Percentiles rank a stretch among this genome's conserved stretches.
phyloP scores from a whole-genome alignment of 2,797 vertebrate genomes.

The Girardinus metallicus region DNA sequence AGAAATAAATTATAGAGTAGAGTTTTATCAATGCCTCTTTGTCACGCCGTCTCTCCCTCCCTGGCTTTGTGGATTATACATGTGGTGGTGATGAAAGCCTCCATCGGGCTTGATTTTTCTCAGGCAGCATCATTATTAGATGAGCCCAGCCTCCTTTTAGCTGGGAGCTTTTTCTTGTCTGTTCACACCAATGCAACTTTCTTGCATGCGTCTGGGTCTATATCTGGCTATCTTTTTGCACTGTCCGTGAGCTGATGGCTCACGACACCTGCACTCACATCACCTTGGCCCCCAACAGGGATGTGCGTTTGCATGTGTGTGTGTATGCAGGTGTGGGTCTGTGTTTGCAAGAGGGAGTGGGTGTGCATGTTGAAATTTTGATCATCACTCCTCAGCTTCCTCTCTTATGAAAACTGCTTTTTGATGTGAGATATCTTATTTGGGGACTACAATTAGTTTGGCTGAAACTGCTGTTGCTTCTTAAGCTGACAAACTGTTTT shows the following conservation, averaged over 20 bases:
- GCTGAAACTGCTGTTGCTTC: slow-evolving; percentile 6
- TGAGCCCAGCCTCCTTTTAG: slow-evolving; percentile 64
- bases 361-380: slow-evolving; percentile 57
- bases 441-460: slow-evolving; percentile 7
- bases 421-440: slow-evolving; percentile 20
- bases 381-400: slow-evolving; percentile 33
- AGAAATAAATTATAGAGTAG: slow-evolving; percentile 21
- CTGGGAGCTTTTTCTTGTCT: slow-evolving; percentile 57
- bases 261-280: slow-evolving; percentile 61
- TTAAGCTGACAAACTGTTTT: not conserved
- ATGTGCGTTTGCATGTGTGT: slow-evolving; percentile 27
- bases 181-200: slow-evolving; percentile 70
- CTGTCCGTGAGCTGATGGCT: slow-evolving; percentile 60
- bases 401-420: slow-evolving; percentile 24
- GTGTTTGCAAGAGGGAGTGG: slow-evolving; percentile 1
- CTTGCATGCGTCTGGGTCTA: slow-evolving; percentile 47
- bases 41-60: slow-evolving; percentile 20
- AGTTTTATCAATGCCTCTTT: slow-evolving; percentile 29
- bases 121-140: slow-evolving; percentile 77
- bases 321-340: slow-evolving; percentile 15
- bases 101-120: slow-evolving; percentile 69
- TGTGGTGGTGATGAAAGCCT: slow-evolving; percentile 67
- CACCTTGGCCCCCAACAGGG: slow-evolving; percentile 58
- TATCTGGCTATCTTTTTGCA: slow-evolving; percentile 38
- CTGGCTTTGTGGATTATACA: slow-evolving; percentile 46